Percentiles rank a stretch among this genome's conserved stretches.
Conservation (phyloP, 1,140 invertebrate genomes). For the Centruroides sculpturatus region DNA sequence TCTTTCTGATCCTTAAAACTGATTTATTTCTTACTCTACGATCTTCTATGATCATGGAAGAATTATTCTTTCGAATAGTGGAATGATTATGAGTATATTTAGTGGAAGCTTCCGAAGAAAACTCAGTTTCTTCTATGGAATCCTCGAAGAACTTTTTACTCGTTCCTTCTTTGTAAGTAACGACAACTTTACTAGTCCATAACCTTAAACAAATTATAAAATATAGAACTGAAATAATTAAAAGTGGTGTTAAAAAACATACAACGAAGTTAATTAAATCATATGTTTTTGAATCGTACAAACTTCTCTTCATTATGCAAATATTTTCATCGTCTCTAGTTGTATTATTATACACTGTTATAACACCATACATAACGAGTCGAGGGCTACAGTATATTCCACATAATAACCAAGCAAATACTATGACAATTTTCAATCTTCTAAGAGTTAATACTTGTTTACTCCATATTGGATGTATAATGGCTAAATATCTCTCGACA, state of each 20-base stretch:
- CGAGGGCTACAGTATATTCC: constrained; percentile 58
- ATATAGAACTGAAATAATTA: constrained; percentile 55
- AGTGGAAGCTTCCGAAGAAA: background rate
- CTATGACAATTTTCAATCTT: constrained; percentile 44
- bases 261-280: constrained; percentile 60
- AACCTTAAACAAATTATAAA: constrained; percentile 54
- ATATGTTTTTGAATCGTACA: constrained; percentile 53
- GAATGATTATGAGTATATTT: background rate
- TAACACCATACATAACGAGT: constrained; percentile 32
- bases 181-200: constrained; percentile 31
- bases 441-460: constrained; percentile 36
- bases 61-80: background rate
- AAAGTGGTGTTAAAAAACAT: constrained; percentile 53
- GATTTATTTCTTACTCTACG: background rate
- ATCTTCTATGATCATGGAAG: background rate
- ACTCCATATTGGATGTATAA: constrained; percentile 63
- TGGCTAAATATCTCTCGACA: constrained; percentile 65
- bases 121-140: background rate
- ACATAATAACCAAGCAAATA: constrained; percentile 56
- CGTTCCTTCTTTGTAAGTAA: background rate
- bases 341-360: constrained; percentile 9
- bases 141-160: background rate
- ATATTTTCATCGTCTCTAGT: constrained; percentile 41
- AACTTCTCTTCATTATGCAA: constrained; percentile 50
- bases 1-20: constrained; percentile 25